Conservation (phyloP, 2,797 vertebrate genomes). For the Acanthopagrus latus region DNA sequence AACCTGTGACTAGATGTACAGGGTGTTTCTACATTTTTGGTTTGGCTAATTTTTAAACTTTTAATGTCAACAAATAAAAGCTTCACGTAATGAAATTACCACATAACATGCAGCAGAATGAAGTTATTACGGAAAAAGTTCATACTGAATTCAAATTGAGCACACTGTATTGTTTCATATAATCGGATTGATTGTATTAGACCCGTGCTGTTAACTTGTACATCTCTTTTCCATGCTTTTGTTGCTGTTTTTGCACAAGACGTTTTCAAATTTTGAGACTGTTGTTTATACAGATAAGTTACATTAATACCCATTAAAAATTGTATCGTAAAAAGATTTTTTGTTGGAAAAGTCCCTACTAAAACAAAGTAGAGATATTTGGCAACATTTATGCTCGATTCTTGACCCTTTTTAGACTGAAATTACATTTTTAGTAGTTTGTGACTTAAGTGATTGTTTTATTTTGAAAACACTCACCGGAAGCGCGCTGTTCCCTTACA, state of each 20-base stretch:
- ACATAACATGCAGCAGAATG: too few relatives aligned
- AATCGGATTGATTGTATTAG: too few relatives aligned
- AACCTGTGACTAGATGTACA: background rate
- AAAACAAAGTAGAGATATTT: background rate
- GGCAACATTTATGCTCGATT: background rate
- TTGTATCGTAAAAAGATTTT: too few relatives aligned
- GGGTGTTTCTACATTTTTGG: background rate
- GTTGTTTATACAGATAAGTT: background rate
- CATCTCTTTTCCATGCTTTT: background rate
- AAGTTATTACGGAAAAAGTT: background rate
- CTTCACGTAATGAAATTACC: background rate
- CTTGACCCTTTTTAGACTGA: background rate
- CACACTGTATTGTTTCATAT: background rate
- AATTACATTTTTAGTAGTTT: too few relatives aligned
- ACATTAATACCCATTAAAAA: background rate
- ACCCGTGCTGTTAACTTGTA: background rate
- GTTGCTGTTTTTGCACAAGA: background rate
- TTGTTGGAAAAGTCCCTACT: background rate
- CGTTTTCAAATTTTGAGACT: background rate
- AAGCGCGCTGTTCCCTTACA: fast-evolving
- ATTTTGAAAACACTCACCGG: constrained; percentile 30
- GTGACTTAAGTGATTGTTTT: background rate
- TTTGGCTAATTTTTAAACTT: too few relatives aligned
- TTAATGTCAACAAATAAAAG: background rate
- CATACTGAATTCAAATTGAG: too few relatives aligned